Conservation (phyloP, 2,888 invertebrate species). For the Eurytoma californica region DNA sequence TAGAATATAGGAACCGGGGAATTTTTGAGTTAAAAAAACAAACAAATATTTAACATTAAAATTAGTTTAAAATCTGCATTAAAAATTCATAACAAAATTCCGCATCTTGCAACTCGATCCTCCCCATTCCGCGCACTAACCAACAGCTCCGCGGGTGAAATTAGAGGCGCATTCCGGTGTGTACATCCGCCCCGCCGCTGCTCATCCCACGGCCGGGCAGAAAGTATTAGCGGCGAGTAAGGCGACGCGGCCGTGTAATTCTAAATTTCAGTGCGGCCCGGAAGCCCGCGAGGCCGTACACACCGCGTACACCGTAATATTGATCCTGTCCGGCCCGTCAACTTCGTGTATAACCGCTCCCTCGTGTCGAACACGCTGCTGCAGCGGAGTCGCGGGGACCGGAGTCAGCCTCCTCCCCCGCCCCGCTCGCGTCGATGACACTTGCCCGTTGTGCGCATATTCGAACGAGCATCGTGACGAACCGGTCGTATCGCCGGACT, state of each 20-base stretch:
- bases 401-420: neutral
- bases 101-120: too few species aligned
- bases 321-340: constrained; percentile 44
- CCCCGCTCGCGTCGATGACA: constrained; percentile 15
- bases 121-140: too few species aligned
- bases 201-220: neutral
- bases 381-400: constrained; percentile 40
- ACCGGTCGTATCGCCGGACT: too few species aligned
- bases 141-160: too few species aligned
- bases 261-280: constrained; percentile 36
- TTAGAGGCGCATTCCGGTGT: too few species aligned
- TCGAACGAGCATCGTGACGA: too few species aligned
- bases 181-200: too few species aligned
- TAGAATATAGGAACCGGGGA: too few species aligned
- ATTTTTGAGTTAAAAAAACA: too few species aligned
- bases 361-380: constrained; percentile 44
- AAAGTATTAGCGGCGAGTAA: constrained; percentile 18
- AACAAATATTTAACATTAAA: too few species aligned
- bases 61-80: too few species aligned
- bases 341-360: constrained; percentile 38
- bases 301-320: constrained; percentile 41
- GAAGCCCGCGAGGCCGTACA: neutral
- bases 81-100: too few species aligned
- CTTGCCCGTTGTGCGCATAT: neutral
- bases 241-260: constrained; percentile 23